Base-by-base conservation (phyloP, 2,113 vertebrate species). In the Gymnarchus niloticus region DNA sequence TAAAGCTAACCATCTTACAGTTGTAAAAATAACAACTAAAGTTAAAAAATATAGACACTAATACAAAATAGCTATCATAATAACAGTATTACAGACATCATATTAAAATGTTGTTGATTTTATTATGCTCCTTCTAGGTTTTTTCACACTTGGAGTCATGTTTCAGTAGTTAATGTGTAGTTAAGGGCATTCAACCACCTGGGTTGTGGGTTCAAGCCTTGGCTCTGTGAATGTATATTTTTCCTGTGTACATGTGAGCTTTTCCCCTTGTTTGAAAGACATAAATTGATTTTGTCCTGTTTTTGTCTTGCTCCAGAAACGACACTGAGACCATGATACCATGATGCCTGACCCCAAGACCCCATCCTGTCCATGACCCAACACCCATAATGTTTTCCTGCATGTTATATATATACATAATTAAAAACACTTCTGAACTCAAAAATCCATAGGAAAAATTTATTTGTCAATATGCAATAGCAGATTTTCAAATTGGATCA, bases 371-470 rank as follows among this genome's bases (percentile, higher is more conserved):
- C 25, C 3, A 8, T 65, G n/a, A 65, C 59, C 33, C 3, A 69
- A 19, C 3, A 12, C 12, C 28, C 12, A 37, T 69, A n/a, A n/a
- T n/a, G n/a, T 69, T 37, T 41, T 17, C 17, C 19, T 6, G 4
- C 65, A 69, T 69, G 65, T 73, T 73, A 10, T 73, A 5, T 9
- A 37, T 73, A 33, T 41, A 56, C 52, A 57, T 10, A 52, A 21
- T 46, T 23, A 44, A 76, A 56, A 81, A 90, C 46, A 89, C 84
- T 86, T 91, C 86, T 89, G 83, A 0, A 86, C 84, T 90, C 84
- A 88, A 87, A 85, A 89, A 94, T 94, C 94, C 94, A 94, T 93
- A 94, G 93, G 94, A 94, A 94, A 95, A 94, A 93, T 94, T 93
- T 94, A 94, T 94, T 95, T 94, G 94, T 94, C 92, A 94, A 94